Conservation (phyloP, 2,888 invertebrate species). For the Prosapia bicincta region DNA sequence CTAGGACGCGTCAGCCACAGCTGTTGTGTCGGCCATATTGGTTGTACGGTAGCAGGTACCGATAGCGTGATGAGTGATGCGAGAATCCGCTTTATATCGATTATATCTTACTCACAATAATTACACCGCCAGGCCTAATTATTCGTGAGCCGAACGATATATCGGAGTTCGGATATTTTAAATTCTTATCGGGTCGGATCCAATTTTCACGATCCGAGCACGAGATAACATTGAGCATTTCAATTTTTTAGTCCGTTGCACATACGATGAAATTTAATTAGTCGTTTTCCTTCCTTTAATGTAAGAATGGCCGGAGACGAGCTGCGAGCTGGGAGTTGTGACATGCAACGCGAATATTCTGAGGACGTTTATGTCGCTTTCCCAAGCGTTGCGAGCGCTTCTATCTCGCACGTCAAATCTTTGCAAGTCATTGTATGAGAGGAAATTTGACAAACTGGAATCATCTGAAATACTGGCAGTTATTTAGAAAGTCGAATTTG, state of each 20-base stretch:
- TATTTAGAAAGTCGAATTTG: no score
- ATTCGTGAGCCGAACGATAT: not conserved
- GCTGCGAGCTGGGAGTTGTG: not conserved
- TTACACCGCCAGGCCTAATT: not conserved
- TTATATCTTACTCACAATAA: not conserved
- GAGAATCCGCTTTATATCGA: not conserved
- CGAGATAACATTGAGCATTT: conserved; percentile 26
- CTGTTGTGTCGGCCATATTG: not conserved
- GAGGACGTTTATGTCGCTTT: not conserved
- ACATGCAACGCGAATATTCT: not conserved
- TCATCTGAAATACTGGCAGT: no score
- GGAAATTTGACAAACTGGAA: not conserved
- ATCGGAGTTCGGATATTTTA: not conserved
- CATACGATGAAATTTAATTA: conserved; percentile 19
- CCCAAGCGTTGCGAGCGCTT: not conserved
- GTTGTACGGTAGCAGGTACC: not conserved
- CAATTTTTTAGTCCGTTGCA: conserved; percentile 23
- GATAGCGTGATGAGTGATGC: not conserved
- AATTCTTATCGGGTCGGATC: not conserved
- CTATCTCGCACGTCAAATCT: not conserved
- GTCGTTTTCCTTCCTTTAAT: conserved; percentile 8
- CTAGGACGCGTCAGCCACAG: not conserved
- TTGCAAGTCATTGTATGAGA: not conserved
- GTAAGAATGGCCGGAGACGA: not conserved
- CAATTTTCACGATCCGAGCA: not conserved